A percentile compares a stretch with the other conserved stretches of the same genome.
Conservation (phyloP, 2,888 invertebrate species). For the Himalopsyche tibetana region DNA sequence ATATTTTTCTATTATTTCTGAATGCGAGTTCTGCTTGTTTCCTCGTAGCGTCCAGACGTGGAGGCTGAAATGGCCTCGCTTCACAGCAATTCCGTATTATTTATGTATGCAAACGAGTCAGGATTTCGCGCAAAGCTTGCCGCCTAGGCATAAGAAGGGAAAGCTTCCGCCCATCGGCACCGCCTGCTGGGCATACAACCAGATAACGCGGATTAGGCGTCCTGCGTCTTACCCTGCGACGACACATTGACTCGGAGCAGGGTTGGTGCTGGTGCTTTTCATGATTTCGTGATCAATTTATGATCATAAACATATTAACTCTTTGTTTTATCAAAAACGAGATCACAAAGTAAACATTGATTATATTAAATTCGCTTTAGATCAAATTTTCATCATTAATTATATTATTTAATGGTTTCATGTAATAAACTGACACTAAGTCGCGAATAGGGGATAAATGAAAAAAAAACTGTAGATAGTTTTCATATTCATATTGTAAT, state of each 20-base stretch:
- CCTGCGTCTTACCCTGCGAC: constrained; percentile 36
- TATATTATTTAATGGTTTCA: too few relatives aligned
- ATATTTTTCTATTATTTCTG: constrained; percentile 42
- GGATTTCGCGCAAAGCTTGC: constrained; percentile 42
- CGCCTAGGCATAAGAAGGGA: constrained; percentile 42
- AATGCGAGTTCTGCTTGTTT: constrained; percentile 12
- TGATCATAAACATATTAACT: neutral
- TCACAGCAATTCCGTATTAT: constrained; percentile 40
- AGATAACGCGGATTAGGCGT: constrained; percentile 42
- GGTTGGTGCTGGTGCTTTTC: neutral
- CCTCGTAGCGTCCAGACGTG: constrained; percentile 35
- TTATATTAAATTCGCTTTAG: too few relatives aligned
- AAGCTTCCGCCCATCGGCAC: constrained; percentile 35
- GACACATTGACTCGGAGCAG: constrained; percentile 11
- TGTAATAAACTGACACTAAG: too few relatives aligned
- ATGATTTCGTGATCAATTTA: too few relatives aligned
- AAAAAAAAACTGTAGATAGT: too few relatives aligned
- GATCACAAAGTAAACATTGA: too few relatives aligned
- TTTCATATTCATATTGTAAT: too few relatives aligned
- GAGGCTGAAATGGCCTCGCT: constrained; percentile 18
- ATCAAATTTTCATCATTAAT: too few relatives aligned
- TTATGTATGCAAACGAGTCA: constrained; percentile 42
- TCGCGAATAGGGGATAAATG: too few relatives aligned
- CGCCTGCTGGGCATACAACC: constrained; percentile 42
- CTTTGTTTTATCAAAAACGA: neutral